Evolutionary conservation across 2,797 vertebrate species (phyloP), one percentile per base, ranked within the genome.

Genomic region (Lagodon rhomboides): DNA sequence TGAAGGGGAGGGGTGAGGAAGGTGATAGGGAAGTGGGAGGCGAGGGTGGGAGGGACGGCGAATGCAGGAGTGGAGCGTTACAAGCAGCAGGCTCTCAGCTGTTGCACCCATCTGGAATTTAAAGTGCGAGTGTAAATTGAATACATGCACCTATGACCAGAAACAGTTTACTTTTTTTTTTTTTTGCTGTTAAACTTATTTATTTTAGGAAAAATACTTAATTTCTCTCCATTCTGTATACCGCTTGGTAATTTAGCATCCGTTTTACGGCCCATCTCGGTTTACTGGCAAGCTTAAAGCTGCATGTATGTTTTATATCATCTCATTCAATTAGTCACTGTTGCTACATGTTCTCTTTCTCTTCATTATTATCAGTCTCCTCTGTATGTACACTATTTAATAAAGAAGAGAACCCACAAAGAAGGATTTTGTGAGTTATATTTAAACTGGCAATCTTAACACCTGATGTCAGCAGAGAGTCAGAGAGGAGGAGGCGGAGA

Each of bases 401-500:
- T 56, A 46, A 75, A 72, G 59, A 71, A 41, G 44, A 71, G 22
- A 64, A n/a, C 18, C 30, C 25, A 75, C 23, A 46, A 44, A 83
- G 51, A 72, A 41, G 62, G 20, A 67, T 61, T 59, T 72, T 55
- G n/a, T 25, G 49, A 73, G 76, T 83, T 89, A 80, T 87, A 86
- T 90, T 92, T 91, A 84, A 90, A 83, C 77, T 75, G 78, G 63
- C 75, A 83, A 89, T 91, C 78, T 78, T 81, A 89, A 83, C 89
- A 90, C 87, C 90, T 89, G 86, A 87, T 93, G 92, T 93, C 89
- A 90, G 86, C 77, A 44, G 73, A 80, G 89, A 92, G 89, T 90
- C 85, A 83, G 69, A 67, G 80, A 79, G 80, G 81, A 84, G 73
- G 73, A 85, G 73, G 73, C 84, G 68, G 69, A 88, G 75, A 75